Conservation (phyloP, 2,888 invertebrate genomes). For the Tholera decimalis region DNA sequence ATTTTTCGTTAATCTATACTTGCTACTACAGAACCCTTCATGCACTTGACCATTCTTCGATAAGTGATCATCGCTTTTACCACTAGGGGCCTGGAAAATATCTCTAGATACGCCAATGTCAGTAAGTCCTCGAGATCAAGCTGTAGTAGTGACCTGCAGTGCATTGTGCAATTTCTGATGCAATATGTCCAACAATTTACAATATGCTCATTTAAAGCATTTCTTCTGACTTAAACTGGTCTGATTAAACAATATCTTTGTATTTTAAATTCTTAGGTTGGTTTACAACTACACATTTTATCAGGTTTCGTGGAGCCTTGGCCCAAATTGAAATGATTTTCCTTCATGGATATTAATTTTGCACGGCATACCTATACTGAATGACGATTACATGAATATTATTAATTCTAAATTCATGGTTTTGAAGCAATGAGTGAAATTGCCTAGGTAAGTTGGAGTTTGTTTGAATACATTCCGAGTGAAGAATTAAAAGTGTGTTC, state of each 20-base stretch:
- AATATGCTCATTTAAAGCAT: slow-evolving; percentile 53
- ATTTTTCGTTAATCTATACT: too few species aligned
- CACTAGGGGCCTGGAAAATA: too few species aligned
- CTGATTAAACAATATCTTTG: slow-evolving; percentile 44
- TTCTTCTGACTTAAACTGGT: slow-evolving; percentile 48
- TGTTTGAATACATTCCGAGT: slow-evolving; percentile 2
- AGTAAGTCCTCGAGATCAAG: slow-evolving; percentile 49
- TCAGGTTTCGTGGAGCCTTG: slow-evolving; percentile 67
- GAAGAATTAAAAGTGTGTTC: slow-evolving; percentile 1
- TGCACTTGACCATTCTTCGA: too few species aligned
- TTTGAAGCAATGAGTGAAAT: slow-evolving; percentile 37
- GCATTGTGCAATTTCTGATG: slow-evolving; percentile 77
- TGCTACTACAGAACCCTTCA: too few species aligned
- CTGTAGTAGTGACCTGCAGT: slow-evolving; percentile 59
- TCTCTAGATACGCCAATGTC: too few species aligned
- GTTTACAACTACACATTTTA: slow-evolving; percentile 59
- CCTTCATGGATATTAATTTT: slow-evolving; percentile 61
- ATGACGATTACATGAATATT: slow-evolving; percentile 51
- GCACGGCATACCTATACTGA: slow-evolving; percentile 45
- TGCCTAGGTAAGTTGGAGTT: slow-evolving; percentile 9
- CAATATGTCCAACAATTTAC: slow-evolving; percentile 70
- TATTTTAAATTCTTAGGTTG: slow-evolving; percentile 55
- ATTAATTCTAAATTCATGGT: slow-evolving; percentile 50
- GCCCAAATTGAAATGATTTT: slow-evolving; percentile 65
- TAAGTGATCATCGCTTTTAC: too few species aligned